Percentiles rank a stretch among this genome's conserved stretches.
phyloP scores from a whole-genome alignment of 2,888 invertebrate species.

The Gisinianus flammeolus region DNA sequence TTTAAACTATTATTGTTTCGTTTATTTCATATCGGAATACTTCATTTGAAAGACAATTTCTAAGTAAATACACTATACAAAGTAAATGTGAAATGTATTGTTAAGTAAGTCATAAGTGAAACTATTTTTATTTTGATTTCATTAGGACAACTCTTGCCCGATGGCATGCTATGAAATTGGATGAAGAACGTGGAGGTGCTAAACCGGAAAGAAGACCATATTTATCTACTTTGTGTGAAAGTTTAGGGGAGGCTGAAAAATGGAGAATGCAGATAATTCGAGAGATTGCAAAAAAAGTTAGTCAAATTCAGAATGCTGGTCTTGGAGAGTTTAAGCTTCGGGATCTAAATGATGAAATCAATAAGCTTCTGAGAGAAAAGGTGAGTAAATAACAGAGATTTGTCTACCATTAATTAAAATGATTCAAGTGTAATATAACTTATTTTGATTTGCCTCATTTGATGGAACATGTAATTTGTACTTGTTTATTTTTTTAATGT shows the following conservation, averaged over 20 bases:
- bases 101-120: background rate
- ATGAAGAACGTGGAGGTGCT: constrained; percentile 68
- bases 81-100: background rate
- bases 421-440: too few species aligned
- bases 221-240: constrained; percentile 92
- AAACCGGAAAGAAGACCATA: constrained; percentile 89
- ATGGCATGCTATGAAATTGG: constrained; percentile 96
- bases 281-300: constrained; percentile 97
- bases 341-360: constrained; percentile 99
- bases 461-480: background rate
- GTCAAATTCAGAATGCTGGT: constrained; percentile 98
- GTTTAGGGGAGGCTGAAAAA: constrained; percentile 90
- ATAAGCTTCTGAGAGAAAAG: constrained; percentile 93
- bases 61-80: background rate
- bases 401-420: too few species aligned
- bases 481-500: constrained; percentile 58
- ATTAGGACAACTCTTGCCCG: constrained; percentile 94
- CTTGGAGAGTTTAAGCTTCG: constrained; percentile 98
- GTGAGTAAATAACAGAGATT: constrained; percentile 32
- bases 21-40: too few species aligned
- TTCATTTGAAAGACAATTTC: too few species aligned
- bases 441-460: background rate
- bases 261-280: constrained; percentile 96
- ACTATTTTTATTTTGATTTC: too few species aligned
- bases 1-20: background rate